These are phyloP conservation scores for Astur gentilis DNA, from an alignment of 2,113 vertebrate genomes.

Conservation along the genomic window DNA sequence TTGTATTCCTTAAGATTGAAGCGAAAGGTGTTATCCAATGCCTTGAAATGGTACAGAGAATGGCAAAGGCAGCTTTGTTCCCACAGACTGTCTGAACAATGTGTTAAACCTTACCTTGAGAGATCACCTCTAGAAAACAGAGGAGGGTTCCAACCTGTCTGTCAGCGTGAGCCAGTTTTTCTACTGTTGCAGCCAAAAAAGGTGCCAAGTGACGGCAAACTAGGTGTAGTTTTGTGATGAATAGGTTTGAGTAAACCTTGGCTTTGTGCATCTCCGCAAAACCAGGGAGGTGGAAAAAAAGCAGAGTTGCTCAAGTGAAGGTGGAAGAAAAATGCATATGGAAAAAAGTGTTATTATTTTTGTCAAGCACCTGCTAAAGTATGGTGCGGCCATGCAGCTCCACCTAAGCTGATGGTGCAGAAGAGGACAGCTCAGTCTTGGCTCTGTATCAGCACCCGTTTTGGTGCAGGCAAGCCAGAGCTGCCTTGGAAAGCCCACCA, in stretches of 20 bases:
- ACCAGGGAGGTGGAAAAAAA: background rate
- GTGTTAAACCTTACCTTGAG: conserved; percentile 21
- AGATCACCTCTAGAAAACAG: conserved; percentile 35
- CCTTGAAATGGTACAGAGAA: background rate
- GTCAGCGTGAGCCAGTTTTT: conserved; percentile 8
- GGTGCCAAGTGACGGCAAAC: conserved; percentile 20
- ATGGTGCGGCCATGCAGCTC: background rate
- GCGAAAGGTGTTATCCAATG: background rate
- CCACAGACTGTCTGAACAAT: background rate
- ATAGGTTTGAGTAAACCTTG: background rate
- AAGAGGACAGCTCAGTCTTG: background rate
- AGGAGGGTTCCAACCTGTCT: background rate
- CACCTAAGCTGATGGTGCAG: background rate
- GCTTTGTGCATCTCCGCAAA: background rate
- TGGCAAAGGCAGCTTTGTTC: conserved; percentile 19
- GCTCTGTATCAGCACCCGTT: background rate
- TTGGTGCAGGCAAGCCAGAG: background rate
- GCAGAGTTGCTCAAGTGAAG: background rate
- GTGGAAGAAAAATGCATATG: background rate
- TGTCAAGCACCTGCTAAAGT: background rate
- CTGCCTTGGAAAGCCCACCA: background rate
- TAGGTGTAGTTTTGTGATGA: conserved; percentile 4
- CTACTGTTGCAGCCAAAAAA: conserved; percentile 42
- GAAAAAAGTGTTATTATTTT: background rate
- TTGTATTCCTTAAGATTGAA: background rate